These are phyloP conservation scores for Drosophila anomelani DNA, from an alignment of 2,888 invertebrate species.

Conservation along the genomic window DNA sequence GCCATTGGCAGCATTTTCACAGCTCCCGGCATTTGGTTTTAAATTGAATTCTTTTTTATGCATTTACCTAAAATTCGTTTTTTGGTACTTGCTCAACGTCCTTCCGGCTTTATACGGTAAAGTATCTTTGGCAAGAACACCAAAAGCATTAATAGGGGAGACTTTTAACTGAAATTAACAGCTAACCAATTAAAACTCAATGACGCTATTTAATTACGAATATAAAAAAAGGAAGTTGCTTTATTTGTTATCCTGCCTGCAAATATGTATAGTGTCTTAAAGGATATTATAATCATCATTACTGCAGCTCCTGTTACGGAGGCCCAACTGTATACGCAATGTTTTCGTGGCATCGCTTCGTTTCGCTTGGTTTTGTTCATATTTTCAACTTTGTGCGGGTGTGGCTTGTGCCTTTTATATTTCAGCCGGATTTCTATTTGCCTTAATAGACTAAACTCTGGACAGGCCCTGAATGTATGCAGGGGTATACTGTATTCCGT, in stretches of 20 bases:
- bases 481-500: neutral
- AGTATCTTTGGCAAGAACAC: neutral
- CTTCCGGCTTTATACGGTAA: constrained; percentile 33
- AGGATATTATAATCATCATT: neutral
- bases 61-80: constrained; percentile 65
- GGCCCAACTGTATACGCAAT: constrained; percentile 27
- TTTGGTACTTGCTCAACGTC: constrained; percentile 32
- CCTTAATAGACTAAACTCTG: constrained; percentile 69
- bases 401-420: constrained; percentile 14
- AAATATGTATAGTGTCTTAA: neutral
- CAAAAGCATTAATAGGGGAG: neutral
- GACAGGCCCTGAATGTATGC: constrained; percentile 25
- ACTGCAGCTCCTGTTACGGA: neutral
- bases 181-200: neutral
- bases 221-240: neutral
- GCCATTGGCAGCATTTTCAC: constrained; percentile 18
- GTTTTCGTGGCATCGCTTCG: constrained; percentile 24
- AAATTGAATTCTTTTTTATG: constrained; percentile 73
- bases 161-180: neutral
- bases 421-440: constrained; percentile 62
- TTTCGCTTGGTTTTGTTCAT: constrained; percentile 53
- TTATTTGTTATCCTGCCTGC: neutral
- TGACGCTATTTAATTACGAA: no score
- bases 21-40: constrained; percentile 55
- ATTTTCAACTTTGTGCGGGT: constrained; percentile 54